Conservation (phyloP, 2,888 invertebrate species). For the Hedya salicella region DNA sequence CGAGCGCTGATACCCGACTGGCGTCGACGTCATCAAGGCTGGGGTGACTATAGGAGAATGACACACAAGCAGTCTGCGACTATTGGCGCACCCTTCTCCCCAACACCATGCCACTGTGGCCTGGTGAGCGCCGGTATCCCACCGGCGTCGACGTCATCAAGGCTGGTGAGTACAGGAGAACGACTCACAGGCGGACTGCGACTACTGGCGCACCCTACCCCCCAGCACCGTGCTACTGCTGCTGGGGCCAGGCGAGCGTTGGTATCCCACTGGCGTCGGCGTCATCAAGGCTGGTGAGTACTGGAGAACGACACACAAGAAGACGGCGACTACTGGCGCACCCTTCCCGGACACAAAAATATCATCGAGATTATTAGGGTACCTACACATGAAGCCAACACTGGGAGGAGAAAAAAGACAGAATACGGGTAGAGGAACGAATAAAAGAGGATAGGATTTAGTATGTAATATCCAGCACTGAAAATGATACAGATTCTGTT, state of each 20-base stretch:
- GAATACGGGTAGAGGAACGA: too few species aligned
- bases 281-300: conserved; percentile 95
- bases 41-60: conserved; percentile 84
- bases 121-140: conserved; percentile 97
- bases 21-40: conserved; percentile 97
- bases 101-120: conserved; percentile 95
- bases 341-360: too few species aligned
- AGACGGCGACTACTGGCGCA: conserved; percentile 97
- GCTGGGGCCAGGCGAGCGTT: conserved; percentile 95
- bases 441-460: too few species aligned
- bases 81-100: conserved; percentile 97
- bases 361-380: too few species aligned
- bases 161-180: conserved; percentile 93
- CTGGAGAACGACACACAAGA: not conserved
- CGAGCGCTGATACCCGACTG: conserved; percentile 97
- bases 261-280: conserved; percentile 97
- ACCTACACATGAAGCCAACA: too few species aligned
- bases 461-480: too few species aligned
- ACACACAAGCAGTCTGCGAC: conserved; percentile 89
- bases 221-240: conserved; percentile 95
- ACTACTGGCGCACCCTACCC: conserved; percentile 96
- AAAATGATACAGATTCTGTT: too few species aligned
- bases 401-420: too few species aligned
- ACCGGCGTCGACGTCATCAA: conserved; percentile 97
- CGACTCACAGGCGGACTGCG: too few species aligned